phyloP scores from a whole-genome alignment of 2,797 vertebrate genomes.

The Arrhamphus sclerolepis region DNA sequence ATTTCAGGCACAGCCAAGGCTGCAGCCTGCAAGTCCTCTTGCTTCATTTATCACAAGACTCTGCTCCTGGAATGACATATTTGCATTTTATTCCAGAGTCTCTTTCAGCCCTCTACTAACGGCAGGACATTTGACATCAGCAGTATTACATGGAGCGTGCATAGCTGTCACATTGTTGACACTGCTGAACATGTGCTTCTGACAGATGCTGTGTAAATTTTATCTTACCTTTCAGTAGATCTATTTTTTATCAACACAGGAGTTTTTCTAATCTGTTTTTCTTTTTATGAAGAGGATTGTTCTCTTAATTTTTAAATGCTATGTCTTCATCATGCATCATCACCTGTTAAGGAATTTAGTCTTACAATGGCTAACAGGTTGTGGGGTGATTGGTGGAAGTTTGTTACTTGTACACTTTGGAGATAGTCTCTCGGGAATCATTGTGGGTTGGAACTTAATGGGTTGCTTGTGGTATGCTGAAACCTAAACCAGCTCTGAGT shows the following conservation, averaged over 20 bases:
- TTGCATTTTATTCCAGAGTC: conserved; percentile 13
- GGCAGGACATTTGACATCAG: conserved; percentile 14
- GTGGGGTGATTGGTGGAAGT: conserved; percentile 10
- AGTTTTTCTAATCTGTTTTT: no score
- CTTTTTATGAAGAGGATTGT: no score
- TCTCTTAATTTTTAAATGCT: no score
- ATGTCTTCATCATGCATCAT: no score
- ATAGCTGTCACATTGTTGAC: no score
- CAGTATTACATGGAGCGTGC: conserved; percentile 14
- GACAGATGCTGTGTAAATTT: no score
- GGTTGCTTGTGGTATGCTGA: neutral
- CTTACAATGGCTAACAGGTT: conserved; percentile 4
- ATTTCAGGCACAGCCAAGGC: conserved; percentile 14
- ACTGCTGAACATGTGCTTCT: no score
- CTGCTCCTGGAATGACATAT: neutral
- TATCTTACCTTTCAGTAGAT: no score
- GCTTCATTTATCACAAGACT: conserved; percentile 16
- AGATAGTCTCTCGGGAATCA: no score
- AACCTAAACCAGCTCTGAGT: neutral
- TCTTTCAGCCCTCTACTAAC: neutral
- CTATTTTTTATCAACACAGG: no score
- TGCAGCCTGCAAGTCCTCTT: neutral
- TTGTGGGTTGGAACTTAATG: no score
- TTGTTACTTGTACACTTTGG: no score
- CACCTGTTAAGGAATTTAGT: neutral